Conservation (phyloP, 2,113 vertebrate genomes). For the Semicossyphus pulcher region DNA sequence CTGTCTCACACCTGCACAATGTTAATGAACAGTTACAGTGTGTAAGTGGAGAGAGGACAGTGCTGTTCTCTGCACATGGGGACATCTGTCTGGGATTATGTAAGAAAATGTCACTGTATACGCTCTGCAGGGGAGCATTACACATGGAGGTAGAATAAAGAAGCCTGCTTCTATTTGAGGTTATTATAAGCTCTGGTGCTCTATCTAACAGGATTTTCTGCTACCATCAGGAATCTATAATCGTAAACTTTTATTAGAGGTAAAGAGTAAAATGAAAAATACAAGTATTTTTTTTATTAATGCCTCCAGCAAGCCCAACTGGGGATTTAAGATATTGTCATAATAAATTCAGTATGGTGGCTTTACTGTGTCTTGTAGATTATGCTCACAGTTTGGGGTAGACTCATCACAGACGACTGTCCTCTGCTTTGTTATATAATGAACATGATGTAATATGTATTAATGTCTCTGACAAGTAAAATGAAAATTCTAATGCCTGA, state of each 20-base stretch:
- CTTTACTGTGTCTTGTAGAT: not conserved
- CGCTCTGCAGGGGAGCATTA: not conserved
- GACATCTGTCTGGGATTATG: constrained; percentile 59
- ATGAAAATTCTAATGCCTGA: not conserved
- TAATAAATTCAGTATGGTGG: not conserved
- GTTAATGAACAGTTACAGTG: constrained; percentile 22
- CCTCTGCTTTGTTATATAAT: constrained; percentile 25
- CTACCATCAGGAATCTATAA: not conserved
- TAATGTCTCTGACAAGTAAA: not conserved
- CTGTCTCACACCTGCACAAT: constrained; percentile 14
- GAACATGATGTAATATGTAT: constrained; percentile 23
- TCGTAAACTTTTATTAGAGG: not conserved
- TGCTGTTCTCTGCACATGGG: constrained; percentile 39
- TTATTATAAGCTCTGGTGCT: not conserved
- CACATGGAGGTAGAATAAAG: not conserved
- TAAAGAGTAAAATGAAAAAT: not conserved
- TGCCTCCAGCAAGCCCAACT: not conserved
- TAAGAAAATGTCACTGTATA: constrained; percentile 40
- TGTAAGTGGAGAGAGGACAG: constrained; percentile 7
- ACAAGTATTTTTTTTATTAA: not conserved
- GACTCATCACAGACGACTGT: not conserved
- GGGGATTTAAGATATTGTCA: not conserved
- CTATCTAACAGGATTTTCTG: not conserved
- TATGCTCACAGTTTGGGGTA: not conserved
- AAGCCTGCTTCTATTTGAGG: not conserved